Evolutionary conservation across 2,797 vertebrate genomes (phyloP).

Genomic region (Avahi laniger): DNA sequence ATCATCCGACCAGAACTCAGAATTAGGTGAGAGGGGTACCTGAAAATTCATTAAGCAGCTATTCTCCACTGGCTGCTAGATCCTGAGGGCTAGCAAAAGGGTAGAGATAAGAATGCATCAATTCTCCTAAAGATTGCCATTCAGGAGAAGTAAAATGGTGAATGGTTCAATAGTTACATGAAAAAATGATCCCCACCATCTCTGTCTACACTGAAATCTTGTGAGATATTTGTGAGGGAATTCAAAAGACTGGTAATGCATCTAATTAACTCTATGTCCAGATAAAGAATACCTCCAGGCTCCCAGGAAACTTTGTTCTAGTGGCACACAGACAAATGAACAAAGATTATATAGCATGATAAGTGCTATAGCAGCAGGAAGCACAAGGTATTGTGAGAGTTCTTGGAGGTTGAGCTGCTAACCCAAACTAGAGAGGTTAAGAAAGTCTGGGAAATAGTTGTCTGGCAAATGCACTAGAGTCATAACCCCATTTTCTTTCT

Average conservation of each 20-base stretch:
- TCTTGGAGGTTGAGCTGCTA: not conserved
- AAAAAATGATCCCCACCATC: not conserved
- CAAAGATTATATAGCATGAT: not conserved
- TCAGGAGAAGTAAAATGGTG: not conserved
- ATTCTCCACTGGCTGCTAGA: not conserved
- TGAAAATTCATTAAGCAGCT: not conserved
- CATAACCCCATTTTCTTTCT: not conserved
- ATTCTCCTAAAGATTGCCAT: not conserved
- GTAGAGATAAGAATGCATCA: not conserved
- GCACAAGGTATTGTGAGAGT: not conserved
- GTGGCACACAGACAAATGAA: not conserved
- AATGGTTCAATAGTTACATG: not conserved
- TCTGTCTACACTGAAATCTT: not conserved
- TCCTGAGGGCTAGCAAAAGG: not conserved
- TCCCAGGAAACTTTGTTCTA: not conserved
- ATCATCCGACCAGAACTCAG: not conserved
- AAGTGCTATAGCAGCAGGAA: not conserved
- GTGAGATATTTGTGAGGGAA: slow-evolving; percentile 1
- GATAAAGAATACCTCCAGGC: not conserved
- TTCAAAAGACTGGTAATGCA: not conserved
- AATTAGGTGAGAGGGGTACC: not conserved
- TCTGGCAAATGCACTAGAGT: not conserved
- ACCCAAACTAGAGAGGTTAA: not conserved
- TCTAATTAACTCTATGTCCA: not conserved
- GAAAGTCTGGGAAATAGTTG: not conserved